Evolutionary conservation across 2,113 vertebrate species (phyloP), one percentile per base, ranked within the genome.

Genomic region (Cromileptes altivelis): DNA sequence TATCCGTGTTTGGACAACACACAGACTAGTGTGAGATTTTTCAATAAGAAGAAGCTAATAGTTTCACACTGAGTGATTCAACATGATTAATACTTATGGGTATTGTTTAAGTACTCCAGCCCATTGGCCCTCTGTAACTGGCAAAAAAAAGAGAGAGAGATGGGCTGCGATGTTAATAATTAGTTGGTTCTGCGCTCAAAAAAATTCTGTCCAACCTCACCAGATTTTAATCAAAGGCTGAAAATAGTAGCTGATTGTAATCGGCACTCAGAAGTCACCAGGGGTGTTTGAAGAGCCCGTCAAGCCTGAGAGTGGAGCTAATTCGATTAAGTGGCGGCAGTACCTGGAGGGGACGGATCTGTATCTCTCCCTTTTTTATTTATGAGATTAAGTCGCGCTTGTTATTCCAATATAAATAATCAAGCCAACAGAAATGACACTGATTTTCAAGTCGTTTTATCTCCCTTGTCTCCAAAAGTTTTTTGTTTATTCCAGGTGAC

Each of bases 181-280:
- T 93, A 94, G 89, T 89, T 92, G 85, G 89, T 90, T 94, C 91
- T 88, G 82, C 76, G 47, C 81, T 89, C 75, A 88, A 91, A 88
- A 93, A 88, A 79, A 86, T 68, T 91, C 87, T 92, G 94, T 93
- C 92, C 87, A 93, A 95, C 90, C 87, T 92, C 89, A 88, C 88
- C 86, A 93, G 95, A 95, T 95, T 94, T 95, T 94, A 95, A 95
- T 95, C 95, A 95, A 95, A 95, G 90, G 90, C 89, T 94, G 93
- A 94, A 95, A 95, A 95, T 93, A 94, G 93, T 92, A 91, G 91
- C 93, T 94, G 95, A 95, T 95, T 95, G 92, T 94, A 95, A 96
- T 96, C 94, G 91, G 89, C 91, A 90, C 90, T 94, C 92, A 92
- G 88, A 95, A 95, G 94, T 95, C 94, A 95, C 92, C 92, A 89